Conservation (phyloP, 1,140 invertebrate species). For the Eciton burchellii region DNA sequence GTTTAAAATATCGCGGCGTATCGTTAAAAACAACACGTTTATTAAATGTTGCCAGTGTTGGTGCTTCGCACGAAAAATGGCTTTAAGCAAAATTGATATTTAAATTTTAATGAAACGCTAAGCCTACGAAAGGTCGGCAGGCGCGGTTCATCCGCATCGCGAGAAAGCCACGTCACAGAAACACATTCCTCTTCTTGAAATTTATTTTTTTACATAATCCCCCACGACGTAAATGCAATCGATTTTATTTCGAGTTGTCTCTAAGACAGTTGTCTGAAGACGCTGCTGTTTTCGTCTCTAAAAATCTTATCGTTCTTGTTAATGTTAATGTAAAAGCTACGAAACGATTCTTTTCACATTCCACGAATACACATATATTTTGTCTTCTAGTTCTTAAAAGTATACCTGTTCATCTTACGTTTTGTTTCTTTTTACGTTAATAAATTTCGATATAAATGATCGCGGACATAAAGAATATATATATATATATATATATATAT, state of each 20-base stretch:
- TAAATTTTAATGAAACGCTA: slow-evolving; percentile 53
- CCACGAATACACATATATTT: slow-evolving; percentile 40
- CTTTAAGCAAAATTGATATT: slow-evolving; percentile 56
- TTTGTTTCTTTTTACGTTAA: slow-evolving; percentile 28
- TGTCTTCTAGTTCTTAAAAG: neutral
- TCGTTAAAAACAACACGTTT: slow-evolving; percentile 45
- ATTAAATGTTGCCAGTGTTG: slow-evolving; percentile 65
- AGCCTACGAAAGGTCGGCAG: neutral
- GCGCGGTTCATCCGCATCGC: slow-evolving; percentile 1
- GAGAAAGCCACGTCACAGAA: neutral
- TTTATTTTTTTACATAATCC: slow-evolving; percentile 41
- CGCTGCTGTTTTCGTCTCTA: slow-evolving; percentile 43
- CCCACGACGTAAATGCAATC: neutral
- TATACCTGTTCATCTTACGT: slow-evolving; percentile 17
- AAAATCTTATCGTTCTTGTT: slow-evolving; percentile 37
- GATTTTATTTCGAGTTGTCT: slow-evolving; percentile 48
- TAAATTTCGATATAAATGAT: slow-evolving; percentile 39
- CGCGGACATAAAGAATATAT: slow-evolving; percentile 5
- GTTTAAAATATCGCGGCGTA: slow-evolving; percentile 51
- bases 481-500: slow-evolving; percentile 38
- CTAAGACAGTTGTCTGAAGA: slow-evolving; percentile 82
- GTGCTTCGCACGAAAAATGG: slow-evolving; percentile 54
- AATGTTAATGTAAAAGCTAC: slow-evolving; percentile 37
- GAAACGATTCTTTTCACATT: slow-evolving; percentile 62
- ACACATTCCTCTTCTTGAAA: slow-evolving; percentile 25